A percentile compares a stretch with the other conserved stretches of the same genome.
These are phyloP conservation scores for Actinostola sp. DNA, from an alignment of 92 coral and sea anemone species.

Conservation along the genomic window DNA sequence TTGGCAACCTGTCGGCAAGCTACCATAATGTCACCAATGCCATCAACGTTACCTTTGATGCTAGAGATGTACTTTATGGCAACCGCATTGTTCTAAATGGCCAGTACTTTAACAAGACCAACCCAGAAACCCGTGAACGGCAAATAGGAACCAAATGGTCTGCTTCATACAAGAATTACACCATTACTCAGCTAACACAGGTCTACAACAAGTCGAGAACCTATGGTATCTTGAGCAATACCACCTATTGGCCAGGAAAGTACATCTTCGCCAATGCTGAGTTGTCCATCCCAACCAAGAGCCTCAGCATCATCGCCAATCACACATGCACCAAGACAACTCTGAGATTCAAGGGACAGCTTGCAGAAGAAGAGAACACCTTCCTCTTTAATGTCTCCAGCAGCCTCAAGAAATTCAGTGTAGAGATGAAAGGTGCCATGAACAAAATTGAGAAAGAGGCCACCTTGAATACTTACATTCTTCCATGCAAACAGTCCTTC, in stretches of 20 bases:
- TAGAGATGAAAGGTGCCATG: constrained; percentile 70
- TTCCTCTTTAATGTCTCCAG: constrained; percentile 70
- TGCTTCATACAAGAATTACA: constrained; percentile 86
- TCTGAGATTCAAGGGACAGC: constrained; percentile 71
- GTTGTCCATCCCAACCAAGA: constrained; percentile 62
- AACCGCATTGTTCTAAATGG: constrained; percentile 81
- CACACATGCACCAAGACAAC: constrained; percentile 89
- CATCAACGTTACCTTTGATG: constrained; percentile 80
- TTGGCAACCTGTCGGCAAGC: constrained; percentile 88
- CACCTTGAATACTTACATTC: constrained; percentile 52
- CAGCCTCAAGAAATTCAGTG: constrained; percentile 67
- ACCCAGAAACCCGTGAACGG: constrained; percentile 49
- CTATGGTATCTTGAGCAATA: constrained; percentile 81
- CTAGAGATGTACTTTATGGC: constrained; percentile 71
- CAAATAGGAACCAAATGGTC: constrained; percentile 78
- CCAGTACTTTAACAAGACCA: constrained; percentile 79
- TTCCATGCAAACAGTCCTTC: constrained; percentile 79
- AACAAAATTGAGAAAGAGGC: constrained; percentile 68
- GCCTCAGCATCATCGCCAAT: constrained; percentile 69
- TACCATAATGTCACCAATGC: constrained; percentile 91
- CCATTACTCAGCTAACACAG: constrained; percentile 77
- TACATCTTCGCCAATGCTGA: constrained; percentile 86
- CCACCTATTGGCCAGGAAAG: constrained; percentile 94
- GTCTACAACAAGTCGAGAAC: constrained; percentile 76
- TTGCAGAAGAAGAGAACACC: constrained; percentile 65